These are phyloP conservation scores for Delia radicum DNA, from an alignment of 1,140 invertebrate species.

Conservation along the genomic window DNA sequence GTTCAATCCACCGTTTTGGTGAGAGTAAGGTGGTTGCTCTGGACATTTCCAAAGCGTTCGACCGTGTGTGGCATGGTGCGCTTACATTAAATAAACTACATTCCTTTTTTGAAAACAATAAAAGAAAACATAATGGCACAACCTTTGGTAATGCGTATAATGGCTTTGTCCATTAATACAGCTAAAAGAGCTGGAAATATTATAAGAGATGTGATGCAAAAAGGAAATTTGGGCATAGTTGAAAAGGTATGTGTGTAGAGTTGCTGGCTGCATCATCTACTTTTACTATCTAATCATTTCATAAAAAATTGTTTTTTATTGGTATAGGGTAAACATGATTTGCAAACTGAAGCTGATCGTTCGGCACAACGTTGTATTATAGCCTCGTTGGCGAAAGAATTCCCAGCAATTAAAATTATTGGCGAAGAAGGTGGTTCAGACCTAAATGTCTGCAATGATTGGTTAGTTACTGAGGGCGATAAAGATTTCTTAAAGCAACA, in stretches of 20 bases:
- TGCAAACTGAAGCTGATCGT: conserved; percentile 96
- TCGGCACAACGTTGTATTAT: conserved; percentile 92
- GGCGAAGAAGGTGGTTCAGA: conserved; percentile 82
- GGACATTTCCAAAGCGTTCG: no score
- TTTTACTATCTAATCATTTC: background rate
- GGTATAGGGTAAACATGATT: conserved; percentile 78
- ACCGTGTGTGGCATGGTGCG: no score
- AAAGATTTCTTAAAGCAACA: conserved; percentile 66
- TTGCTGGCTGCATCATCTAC: background rate
- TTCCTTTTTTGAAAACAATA: no score
- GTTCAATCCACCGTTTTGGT: no score
- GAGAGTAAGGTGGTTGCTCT: no score
- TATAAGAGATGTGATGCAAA: conserved; percentile 84
- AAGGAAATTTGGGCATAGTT: conserved; percentile 86
- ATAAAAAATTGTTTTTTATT: background rate
- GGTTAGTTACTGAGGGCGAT: conserved; percentile 71
- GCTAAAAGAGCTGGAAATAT: conserved; percentile 84
- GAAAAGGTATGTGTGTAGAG: conserved; percentile 60
- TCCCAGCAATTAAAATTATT: conserved; percentile 85
- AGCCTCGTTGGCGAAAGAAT: conserved; percentile 77
- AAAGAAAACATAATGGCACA: conserved; percentile 37
- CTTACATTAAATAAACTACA: no score
- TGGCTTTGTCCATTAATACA: conserved; percentile 64
- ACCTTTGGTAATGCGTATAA: conserved; percentile 58
- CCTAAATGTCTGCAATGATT: conserved; percentile 66